Conservation (phyloP, 2,113 vertebrate species). For the Carassius auratus region DNA sequence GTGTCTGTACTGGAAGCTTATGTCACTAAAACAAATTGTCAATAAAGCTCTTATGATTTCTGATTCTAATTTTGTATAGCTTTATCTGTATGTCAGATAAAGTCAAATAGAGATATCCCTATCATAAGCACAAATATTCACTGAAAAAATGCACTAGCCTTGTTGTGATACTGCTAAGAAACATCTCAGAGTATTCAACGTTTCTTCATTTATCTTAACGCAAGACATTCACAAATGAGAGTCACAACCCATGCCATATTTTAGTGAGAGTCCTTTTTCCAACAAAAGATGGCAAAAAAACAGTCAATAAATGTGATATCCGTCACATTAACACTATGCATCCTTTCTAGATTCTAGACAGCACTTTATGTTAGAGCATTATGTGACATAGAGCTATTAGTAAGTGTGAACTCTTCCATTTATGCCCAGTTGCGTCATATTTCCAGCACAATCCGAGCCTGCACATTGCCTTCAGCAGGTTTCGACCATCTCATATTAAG, state of each 20-base stretch:
- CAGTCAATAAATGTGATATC: background rate
- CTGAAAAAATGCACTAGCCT: background rate
- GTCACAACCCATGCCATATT: background rate
- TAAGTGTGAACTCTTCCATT: background rate
- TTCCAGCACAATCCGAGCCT: conserved; percentile 14
- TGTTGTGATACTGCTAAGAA: background rate
- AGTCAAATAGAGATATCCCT: too few relatives aligned
- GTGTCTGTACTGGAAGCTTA: too few relatives aligned
- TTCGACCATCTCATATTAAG: background rate
- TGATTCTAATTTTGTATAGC: too few relatives aligned
- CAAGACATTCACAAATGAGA: background rate
- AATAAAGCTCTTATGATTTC: too few relatives aligned
- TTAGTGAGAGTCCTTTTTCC: background rate
- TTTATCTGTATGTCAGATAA: too few relatives aligned
- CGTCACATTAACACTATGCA: background rate
- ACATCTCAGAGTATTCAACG: background rate
- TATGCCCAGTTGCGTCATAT: background rate
- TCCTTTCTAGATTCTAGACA: background rate
- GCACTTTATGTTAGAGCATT: background rate
- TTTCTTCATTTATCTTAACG: background rate
- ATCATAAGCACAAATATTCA: too few relatives aligned
- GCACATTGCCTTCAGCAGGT: conserved; percentile 30
- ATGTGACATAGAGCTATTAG: background rate
- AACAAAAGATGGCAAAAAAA: background rate
- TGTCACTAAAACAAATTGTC: too few relatives aligned